Evolutionary conservation across 2,888 invertebrate species (phyloP).

Genomic region (Formica aserva): DNA sequence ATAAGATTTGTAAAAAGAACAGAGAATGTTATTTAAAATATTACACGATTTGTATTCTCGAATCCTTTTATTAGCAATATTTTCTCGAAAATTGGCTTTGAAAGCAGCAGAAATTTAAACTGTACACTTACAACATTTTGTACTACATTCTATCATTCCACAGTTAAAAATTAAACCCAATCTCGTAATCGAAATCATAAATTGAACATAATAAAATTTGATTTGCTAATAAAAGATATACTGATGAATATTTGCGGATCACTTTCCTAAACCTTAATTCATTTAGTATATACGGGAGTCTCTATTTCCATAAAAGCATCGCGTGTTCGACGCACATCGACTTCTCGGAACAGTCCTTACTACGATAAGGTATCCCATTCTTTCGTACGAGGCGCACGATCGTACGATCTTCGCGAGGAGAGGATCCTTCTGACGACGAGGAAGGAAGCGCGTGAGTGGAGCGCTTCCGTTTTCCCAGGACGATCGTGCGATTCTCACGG

Average conservation of each 20-base stretch:
- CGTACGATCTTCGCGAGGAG: slow-evolving; percentile 43
- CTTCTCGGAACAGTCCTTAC: slow-evolving; percentile 49
- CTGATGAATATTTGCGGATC: slow-evolving; percentile 7
- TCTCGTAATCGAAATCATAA: neutral
- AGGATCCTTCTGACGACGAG: slow-evolving; percentile 37
- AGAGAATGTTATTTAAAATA: slow-evolving; percentile 49
- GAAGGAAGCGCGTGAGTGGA: slow-evolving; percentile 44
- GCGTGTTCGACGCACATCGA: slow-evolving; percentile 49
- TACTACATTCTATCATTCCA: slow-evolving; percentile 31
- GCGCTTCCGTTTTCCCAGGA: slow-evolving; percentile 64
- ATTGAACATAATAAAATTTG: neutral
- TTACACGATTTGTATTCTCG: slow-evolving; percentile 11
- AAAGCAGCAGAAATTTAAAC: slow-evolving; percentile 33
- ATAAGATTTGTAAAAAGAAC: neutral
- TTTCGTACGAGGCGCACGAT: slow-evolving; percentile 36
- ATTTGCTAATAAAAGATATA: slow-evolving; percentile 21
- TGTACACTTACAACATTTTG: slow-evolving; percentile 1
- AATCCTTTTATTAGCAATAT: slow-evolving; percentile 37
- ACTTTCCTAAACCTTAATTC: slow-evolving; percentile 17
- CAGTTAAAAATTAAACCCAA: neutral
- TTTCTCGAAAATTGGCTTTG: slow-evolving; percentile 30
- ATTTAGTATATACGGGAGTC: neutral
- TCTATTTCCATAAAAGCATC: slow-evolving; percentile 37
- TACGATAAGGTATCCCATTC: slow-evolving; percentile 44
- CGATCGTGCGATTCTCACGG: slow-evolving; percentile 60